phyloP scores from a whole-genome alignment of 2,113 vertebrate species.

The Rhipidura dahli region DNA sequence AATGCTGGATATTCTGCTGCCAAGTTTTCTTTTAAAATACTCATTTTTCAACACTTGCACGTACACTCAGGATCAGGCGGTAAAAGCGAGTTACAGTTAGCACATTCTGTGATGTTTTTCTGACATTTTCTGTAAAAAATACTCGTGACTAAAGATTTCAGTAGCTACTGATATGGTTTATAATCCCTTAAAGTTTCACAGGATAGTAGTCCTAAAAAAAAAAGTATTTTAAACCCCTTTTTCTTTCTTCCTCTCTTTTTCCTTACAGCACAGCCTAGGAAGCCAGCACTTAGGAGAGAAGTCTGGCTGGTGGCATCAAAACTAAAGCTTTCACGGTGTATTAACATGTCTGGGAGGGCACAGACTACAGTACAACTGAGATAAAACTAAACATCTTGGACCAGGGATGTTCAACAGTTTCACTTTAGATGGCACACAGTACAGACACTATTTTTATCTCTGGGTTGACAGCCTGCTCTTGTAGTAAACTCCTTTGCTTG shows the following conservation, averaged over 20 bases:
- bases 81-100: not conserved
- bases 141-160: not conserved
- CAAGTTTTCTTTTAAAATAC: slow-evolving; percentile 27
- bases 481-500: not conserved
- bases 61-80: not conserved
- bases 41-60: slow-evolving; percentile 37
- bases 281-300: not conserved
- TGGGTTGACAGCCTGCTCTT: not conserved
- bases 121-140: slow-evolving; percentile 32
- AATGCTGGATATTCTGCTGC: slow-evolving; percentile 17
- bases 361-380: not conserved
- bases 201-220: not conserved
- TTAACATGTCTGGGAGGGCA: not conserved
- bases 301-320: not conserved
- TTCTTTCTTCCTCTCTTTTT: not conserved
- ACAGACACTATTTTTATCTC: not conserved
- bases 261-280: not conserved
- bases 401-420: not conserved
- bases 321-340: not conserved
- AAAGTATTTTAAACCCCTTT: not conserved
- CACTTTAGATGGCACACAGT: not conserved
- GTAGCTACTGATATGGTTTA: slow-evolving; percentile 1
- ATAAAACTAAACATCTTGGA: not conserved
- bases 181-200: slow-evolving; percentile 13
- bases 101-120: slow-evolving; percentile 28